Conservation (phyloP, 2,113 vertebrate species). For the Penelope pileata region DNA sequence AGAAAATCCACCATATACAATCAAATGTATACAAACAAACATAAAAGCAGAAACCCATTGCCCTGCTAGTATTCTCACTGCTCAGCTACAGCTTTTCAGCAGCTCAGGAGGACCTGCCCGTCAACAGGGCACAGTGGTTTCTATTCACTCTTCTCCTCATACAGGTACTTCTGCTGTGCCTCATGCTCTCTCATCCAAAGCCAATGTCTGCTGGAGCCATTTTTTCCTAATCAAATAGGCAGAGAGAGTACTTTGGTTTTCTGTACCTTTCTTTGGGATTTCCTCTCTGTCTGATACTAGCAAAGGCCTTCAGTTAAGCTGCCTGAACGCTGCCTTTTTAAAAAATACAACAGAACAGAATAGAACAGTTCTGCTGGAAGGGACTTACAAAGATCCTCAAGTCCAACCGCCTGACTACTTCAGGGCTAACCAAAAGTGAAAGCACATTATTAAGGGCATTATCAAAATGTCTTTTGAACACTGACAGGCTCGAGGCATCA, state of each 20-base stretch:
- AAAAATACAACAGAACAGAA: not conserved
- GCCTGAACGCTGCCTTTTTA: not conserved
- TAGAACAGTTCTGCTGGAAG: not conserved
- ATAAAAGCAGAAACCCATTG: not conserved
- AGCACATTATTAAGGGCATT: too few species aligned
- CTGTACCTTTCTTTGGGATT: too few species aligned
- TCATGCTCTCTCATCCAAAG: fast-evolving
- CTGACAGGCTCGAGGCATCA: too few species aligned
- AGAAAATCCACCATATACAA: not conserved
- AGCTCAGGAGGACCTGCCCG: not conserved
- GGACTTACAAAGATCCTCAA: not conserved
- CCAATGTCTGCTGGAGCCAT: fast-evolving
- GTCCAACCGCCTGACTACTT: too few species aligned
- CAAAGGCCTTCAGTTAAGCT: not conserved
- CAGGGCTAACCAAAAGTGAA: too few species aligned
- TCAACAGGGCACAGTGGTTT: not conserved
- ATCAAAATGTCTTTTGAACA: too few species aligned
- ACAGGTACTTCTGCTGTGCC: too few species aligned
- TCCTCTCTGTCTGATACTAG: not conserved
- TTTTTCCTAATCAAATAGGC: too few species aligned
- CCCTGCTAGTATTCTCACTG: not conserved
- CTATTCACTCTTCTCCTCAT: fast-evolving
- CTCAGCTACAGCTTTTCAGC: not conserved
- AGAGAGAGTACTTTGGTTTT: not conserved
- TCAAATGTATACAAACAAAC: not conserved